Evolutionary conservation across 2,113 vertebrate species (phyloP), one percentile per base, ranked within the genome.

Genomic region (Nipponia nippon): DNA sequence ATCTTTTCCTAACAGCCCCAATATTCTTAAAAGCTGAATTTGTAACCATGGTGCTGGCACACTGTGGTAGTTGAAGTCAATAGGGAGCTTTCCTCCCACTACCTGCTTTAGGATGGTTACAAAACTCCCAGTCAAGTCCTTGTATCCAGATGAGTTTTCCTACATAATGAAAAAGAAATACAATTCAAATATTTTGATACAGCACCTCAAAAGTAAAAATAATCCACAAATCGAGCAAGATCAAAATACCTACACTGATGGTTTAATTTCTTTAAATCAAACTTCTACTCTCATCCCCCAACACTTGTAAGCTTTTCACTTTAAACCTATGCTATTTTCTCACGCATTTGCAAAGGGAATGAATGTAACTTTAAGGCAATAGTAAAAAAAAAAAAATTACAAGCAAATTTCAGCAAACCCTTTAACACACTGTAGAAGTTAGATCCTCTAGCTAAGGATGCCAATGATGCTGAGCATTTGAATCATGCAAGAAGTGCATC

Each of bases 41-140:
- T 99, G 99, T 87, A 99, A 96, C 99, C 99, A 99, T 2, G 99
- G 99, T 49, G 99, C 99, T 49, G 99, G 99, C 27, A 99, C 99
- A 11, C 98, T 99, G 97, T 99, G 99, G 95, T 99, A 99, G 95
- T 99, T 99, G 97, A 99, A 99, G 93, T 99, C 99, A 85, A 98
- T 75, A 6, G 99, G 99, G 26, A 99, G 99, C 50, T 99, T 99
- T 91, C 99, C 99, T 94, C 99, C 99, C 71, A 99, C 98, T 36
- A 99, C 99, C 94, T 99, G 99, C 95, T 99, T 99, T 73, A 99
- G 97, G 96, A 99, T 99, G 65, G 98, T 98, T 58, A 99, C 98
- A 98, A 99, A 99, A 97, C 99, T 99, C 71, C 94, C 97, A 3
- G 99, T 98, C 97, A 99, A 97, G 92, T 99, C 99, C 91, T 99